Base-by-base conservation (phyloP, 2,888 invertebrate species). In the Myopa testacea region DNA sequence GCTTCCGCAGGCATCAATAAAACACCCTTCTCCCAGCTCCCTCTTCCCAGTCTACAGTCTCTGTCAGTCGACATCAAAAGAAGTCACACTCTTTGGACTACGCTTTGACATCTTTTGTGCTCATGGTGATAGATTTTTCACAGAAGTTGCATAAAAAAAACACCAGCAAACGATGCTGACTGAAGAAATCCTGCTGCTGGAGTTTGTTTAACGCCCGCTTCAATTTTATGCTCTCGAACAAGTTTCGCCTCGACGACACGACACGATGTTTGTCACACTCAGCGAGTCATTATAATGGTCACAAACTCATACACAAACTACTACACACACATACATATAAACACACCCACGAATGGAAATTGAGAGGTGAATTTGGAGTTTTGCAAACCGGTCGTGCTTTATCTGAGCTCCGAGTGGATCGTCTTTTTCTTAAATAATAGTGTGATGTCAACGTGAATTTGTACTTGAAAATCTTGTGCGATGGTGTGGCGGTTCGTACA, bases 321-420 rank as follows among this genome's bases (percentile, higher is more conserved):
- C 6, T 2, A 45, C 68, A 69, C 6, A 50, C 68, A 69, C 68
- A 69, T n/a, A 26, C 62, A 19, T n/a, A n/a, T n/a, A 45, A 45
- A 62, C 38, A 52, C 52, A 52, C 38, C 40, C 55, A 55, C 37
- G 40, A 2, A 55, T 12, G 55, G 16, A 50, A n/a, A n/a, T n/a
- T n/a, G n/a, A n/a, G n/a, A n/a, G n/a, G n/a, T n/a, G n/a, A n/a
- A n/a, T n/a, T n/a, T n/a, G n/a, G n/a, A n/a, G n/a, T n/a, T n/a
- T n/a, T n/a, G n/a, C n/a, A n/a, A n/a, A n/a, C n/a, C n/a, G n/a
- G n/a, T n/a, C n/a, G n/a, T n/a, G n/a, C n/a, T n/a, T n/a, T n/a
- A n/a, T 50, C 50, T 50, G 50, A 50, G 50, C 50, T 50, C 50
- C 50, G 50, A 8, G 12, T 8, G 12, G 12, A 8, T 50, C 50